Percentiles rank a stretch among this genome's conserved stretches.
These are phyloP conservation scores for Excalfactoria chinensis DNA, from an alignment of 2,113 vertebrate genomes.

Conservation along the genomic window DNA sequence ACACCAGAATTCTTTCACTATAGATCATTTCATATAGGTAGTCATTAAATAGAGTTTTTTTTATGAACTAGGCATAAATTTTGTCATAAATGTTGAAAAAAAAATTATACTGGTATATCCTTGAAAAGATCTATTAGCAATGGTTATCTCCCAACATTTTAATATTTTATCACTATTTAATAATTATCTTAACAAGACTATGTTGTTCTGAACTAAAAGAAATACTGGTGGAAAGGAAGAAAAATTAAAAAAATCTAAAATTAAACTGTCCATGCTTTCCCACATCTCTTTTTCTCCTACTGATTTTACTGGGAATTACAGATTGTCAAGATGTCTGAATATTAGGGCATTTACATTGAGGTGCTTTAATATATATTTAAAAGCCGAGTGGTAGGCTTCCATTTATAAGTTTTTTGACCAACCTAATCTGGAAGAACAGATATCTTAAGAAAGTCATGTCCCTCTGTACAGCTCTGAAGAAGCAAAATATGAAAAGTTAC, in stretches of 20 bases:
- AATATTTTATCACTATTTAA: neutral
- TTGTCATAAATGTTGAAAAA: neutral
- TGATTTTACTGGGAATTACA: neutral
- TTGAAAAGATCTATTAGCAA: neutral
- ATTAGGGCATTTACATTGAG: neutral
- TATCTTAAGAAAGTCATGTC: neutral
- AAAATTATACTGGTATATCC: neutral
- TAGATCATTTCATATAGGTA: neutral
- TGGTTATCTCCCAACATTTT: accelerated
- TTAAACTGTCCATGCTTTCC: neutral
- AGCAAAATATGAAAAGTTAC: neutral
- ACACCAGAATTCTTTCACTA: neutral
- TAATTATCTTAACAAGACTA: neutral
- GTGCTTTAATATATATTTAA: neutral
- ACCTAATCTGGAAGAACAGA: neutral
- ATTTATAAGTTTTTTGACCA: neutral
- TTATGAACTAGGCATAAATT: neutral
- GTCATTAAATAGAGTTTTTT: neutral
- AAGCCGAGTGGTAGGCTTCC: neutral
- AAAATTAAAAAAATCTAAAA: neutral
- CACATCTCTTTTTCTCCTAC: neutral
- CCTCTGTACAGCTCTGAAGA: neutral
- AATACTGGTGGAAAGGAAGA: neutral
- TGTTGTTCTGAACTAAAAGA: neutral
- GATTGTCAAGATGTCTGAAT: neutral